phyloP scores from a whole-genome alignment of 1,140 invertebrate genomes.

The Condylostylus longicornis region DNA sequence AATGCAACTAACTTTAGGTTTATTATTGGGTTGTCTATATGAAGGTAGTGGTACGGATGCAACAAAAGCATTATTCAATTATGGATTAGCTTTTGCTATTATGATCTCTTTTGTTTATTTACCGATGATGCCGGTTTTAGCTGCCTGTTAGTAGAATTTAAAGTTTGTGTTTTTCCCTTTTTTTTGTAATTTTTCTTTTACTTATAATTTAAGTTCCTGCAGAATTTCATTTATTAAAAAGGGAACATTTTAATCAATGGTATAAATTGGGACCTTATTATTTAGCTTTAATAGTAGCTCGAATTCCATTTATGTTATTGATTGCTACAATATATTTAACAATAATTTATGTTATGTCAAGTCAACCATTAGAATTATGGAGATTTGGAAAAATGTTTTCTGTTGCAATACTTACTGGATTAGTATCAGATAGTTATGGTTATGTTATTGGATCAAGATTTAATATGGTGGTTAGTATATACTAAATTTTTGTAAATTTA shows the following conservation, averaged over 20 bases:
- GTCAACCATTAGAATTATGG: conserved; percentile 64
- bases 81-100: conserved; percentile 64
- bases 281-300: conserved; percentile 62
- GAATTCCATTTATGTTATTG: conserved; percentile 52
- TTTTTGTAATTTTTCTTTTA: neutral
- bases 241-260: conserved; percentile 90
- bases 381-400: conserved; percentile 55
- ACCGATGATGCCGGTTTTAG: conserved; percentile 62
- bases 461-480: conserved; percentile 50
- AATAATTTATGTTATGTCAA: conserved; percentile 72
- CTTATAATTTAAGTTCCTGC: conserved; percentile 57
- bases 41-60: conserved; percentile 57
- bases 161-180: no score
- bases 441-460: conserved; percentile 52
- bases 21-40: conserved; percentile 53
- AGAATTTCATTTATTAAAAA: conserved; percentile 70
- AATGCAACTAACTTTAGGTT: conserved; percentile 50
- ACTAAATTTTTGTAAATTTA: neutral
- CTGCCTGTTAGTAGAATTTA: conserved; percentile 23
- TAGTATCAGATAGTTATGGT: conserved; percentile 63
- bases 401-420: conserved; percentile 47
- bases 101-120: conserved; percentile 62
- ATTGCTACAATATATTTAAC: conserved; percentile 61
- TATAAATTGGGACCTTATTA: conserved; percentile 83
- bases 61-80: conserved; percentile 65